Evolutionary conservation across 2,888 invertebrate species (phyloP).

Genomic region (Agrochola litura): DNA sequence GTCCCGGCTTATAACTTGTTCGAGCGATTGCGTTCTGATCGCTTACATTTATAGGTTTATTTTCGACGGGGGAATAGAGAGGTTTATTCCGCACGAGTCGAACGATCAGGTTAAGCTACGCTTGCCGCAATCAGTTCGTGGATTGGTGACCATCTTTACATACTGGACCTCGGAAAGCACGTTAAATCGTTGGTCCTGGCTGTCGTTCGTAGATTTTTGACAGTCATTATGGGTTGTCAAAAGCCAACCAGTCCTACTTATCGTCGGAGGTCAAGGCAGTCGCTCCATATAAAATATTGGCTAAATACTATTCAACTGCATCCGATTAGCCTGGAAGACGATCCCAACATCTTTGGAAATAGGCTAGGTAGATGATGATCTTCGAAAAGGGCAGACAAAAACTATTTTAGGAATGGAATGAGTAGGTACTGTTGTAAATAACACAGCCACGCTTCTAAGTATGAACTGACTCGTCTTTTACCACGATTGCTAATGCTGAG

Average conservation of each 20-base stretch:
- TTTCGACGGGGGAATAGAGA: neutral
- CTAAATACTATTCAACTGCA: no score
- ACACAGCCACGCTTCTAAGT: neutral
- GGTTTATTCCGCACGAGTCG: no score
- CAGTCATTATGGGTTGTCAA: neutral
- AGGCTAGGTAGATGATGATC: neutral
- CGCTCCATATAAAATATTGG: no score
- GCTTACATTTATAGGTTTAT: neutral
- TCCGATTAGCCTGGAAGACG: neutral
- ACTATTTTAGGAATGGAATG: neutral
- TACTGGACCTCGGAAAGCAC: neutral
- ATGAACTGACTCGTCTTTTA: neutral
- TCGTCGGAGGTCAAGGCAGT: no score
- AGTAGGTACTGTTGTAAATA: neutral
- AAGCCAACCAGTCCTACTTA: neutral
- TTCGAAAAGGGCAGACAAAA: neutral
- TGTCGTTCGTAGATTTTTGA: neutral
- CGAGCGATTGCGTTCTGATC: conserved; percentile 31
- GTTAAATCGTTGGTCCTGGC: neutral
- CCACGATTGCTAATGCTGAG: neutral
- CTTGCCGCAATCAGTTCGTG: neutral
- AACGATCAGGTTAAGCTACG: no score
- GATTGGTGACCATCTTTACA: neutral
- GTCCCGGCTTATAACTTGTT: conserved; percentile 34
- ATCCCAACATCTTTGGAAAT: neutral